Evolutionary conservation across 2,888 invertebrate genomes (phyloP).

Genomic region (Fragum sueziense): DNA sequence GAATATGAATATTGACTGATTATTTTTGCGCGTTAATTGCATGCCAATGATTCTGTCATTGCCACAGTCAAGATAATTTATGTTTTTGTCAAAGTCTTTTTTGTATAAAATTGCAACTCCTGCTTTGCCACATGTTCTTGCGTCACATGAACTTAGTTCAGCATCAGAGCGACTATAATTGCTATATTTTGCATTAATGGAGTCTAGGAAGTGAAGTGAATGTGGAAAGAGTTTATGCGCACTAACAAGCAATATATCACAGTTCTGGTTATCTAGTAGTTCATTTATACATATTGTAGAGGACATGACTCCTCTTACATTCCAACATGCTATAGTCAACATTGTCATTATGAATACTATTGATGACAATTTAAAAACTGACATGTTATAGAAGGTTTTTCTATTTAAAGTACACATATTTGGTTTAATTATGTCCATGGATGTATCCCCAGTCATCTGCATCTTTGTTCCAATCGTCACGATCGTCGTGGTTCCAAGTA

Average conservation of each 20-base stretch:
- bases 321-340: background rate
- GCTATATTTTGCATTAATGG: background rate
- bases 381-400: no score
- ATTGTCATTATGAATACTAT: no score
- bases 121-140: constrained; percentile 8
- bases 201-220: background rate
- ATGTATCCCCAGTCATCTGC: background rate
- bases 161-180: background rate
- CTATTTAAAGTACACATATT: no score
- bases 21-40: background rate
- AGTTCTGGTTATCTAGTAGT: background rate
- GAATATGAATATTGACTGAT: background rate
- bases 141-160: background rate
- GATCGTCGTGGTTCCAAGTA: background rate
- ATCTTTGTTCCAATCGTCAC: background rate
- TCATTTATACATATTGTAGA: background rate
- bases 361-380: no score
- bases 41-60: background rate
- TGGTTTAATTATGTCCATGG: no score
- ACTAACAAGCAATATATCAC: background rate
- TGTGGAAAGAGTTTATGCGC: background rate
- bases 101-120: background rate
- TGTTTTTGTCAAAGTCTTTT: background rate
- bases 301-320: constrained; percentile 3
- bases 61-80: background rate